These are phyloP conservation scores for Pelobates fuscus DNA, from an alignment of 2,113 vertebrate genomes.

Conservation along the genomic window DNA sequence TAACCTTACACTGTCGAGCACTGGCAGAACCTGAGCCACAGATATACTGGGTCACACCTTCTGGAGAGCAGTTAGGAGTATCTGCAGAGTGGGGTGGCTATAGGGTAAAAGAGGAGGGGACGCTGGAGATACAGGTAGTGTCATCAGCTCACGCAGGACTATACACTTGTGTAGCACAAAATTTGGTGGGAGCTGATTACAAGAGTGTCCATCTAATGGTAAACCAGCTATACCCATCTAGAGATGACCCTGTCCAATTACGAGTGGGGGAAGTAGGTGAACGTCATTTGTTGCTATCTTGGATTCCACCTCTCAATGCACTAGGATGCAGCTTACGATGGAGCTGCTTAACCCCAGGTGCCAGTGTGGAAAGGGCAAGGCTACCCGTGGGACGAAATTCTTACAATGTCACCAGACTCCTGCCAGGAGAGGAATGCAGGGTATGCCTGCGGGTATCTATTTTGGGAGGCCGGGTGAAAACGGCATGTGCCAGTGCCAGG, in stretches of 20 bases:
- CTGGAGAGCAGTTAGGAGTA: slow-evolving; percentile 72
- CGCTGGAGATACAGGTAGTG: slow-evolving; percentile 80
- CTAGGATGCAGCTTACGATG: slow-evolving; percentile 85
- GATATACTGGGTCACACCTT: slow-evolving; percentile 93
- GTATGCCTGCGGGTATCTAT: slow-evolving; percentile 82
- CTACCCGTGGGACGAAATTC: slow-evolving; percentile 81
- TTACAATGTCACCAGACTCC: slow-evolving; percentile 90
- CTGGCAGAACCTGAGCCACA: slow-evolving; percentile 88
- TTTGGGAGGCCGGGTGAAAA: slow-evolving; percentile 65
- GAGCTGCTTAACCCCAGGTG: slow-evolving; percentile 64
- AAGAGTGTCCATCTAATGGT: slow-evolving; percentile 79
- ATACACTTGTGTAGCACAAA: slow-evolving; percentile 95
- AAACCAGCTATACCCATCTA: slow-evolving; percentile 63
- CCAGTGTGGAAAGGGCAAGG: slow-evolving; percentile 66
- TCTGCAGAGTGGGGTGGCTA: slow-evolving; percentile 56
- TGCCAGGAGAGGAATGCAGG: slow-evolving; percentile 81
- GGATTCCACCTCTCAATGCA: slow-evolving; percentile 77
- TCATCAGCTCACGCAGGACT: slow-evolving; percentile 75
- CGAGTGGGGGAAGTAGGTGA: slow-evolving; percentile 72
- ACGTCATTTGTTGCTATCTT: slow-evolving; percentile 78
- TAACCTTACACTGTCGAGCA: slow-evolving; percentile 87
- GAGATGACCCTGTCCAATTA: slow-evolving; percentile 62
- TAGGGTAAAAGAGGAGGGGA: slow-evolving; percentile 82
- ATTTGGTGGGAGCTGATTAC: slow-evolving; percentile 88
- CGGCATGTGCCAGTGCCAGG: slow-evolving; percentile 72